These are phyloP conservation scores for Periphyllus acericola DNA, from an alignment of 2,888 invertebrate genomes.

Conservation along the genomic window DNA sequence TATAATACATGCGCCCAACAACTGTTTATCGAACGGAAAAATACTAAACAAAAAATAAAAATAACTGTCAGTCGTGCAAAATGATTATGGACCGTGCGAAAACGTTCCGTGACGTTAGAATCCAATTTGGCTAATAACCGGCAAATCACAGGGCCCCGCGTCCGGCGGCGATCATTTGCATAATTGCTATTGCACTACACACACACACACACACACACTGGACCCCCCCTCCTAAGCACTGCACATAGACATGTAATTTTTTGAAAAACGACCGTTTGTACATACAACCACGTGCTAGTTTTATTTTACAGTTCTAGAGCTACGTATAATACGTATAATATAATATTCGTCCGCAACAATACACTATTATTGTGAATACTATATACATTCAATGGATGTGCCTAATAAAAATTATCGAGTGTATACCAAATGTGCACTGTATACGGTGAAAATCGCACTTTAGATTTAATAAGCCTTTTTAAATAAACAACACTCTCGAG, in stretches of 20 bases:
- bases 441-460: conserved; percentile 12
- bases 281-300: background rate
- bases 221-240: background rate
- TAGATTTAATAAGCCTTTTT: conserved; percentile 16
- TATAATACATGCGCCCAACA: background rate
- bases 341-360: too few relatives aligned
- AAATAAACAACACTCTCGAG: conserved; percentile 45
- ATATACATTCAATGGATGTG: too few relatives aligned
- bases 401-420: too few relatives aligned
- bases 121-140: conserved; percentile 47
- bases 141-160: conserved; percentile 31
- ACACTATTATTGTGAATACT: too few relatives aligned
- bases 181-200: background rate
- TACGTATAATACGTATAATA: too few relatives aligned
- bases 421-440: background rate
- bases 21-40: background rate
- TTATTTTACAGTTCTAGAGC: too few relatives aligned
- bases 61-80: conserved; percentile 2
- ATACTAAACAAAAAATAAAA: conserved; percentile 4
- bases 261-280: background rate
- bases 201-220: background rate
- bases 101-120: conserved; percentile 21
- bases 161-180: background rate
- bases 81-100: conserved; percentile 14
- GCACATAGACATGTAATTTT: background rate